Evolutionary conservation across 2,888 invertebrate species (phyloP), one percentile per base, ranked within the genome.

Genomic region (Cordilura impudica): DNA sequence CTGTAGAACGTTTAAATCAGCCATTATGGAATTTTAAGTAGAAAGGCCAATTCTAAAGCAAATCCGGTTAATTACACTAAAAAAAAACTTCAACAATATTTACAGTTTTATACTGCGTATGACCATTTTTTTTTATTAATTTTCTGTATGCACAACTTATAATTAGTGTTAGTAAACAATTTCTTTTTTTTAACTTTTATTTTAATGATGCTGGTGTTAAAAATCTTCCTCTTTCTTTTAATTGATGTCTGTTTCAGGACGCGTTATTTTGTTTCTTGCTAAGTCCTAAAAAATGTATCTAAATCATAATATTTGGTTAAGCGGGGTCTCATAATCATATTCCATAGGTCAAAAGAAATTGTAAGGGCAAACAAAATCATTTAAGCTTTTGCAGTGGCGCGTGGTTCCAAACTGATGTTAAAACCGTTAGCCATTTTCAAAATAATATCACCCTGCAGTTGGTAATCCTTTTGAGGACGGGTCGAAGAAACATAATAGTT

Each of bases 401-500:
- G 92, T 0, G 93, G 93, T 85, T 94, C 93, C 58, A 95, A 89
- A 78, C 90, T 91, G 61, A 95, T 91, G 82, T 92, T 92, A 88
- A 95, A 95, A 1, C 95, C 95, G 81, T 95, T 94, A 10, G 92
- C 91, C 71, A 95, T 91, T 89, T 95, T 95, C 70, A 95, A 88
- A 81, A 95, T 95, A 82, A 95, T 94, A 84, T 95, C 95, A 35
- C 91, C 93, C 86, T 93, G 94, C 1, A 95, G 90, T 83, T 92
- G 91, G 87, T 93, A 95, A 82, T 95, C 92, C 18, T 92, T 89
- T 85, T 95, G 94, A 58, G 92, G 91, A 18, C 94, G 86, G 78
- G 92, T 92, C 0, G 94, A 94, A n/a, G 90, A 89, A 14, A 94
- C 90, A 70, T 91, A 91, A 89, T 92, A 95, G 87, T 93, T 94